phyloP scores from a whole-genome alignment of 2,888 invertebrate genomes.

The Embidobia sp. region DNA sequence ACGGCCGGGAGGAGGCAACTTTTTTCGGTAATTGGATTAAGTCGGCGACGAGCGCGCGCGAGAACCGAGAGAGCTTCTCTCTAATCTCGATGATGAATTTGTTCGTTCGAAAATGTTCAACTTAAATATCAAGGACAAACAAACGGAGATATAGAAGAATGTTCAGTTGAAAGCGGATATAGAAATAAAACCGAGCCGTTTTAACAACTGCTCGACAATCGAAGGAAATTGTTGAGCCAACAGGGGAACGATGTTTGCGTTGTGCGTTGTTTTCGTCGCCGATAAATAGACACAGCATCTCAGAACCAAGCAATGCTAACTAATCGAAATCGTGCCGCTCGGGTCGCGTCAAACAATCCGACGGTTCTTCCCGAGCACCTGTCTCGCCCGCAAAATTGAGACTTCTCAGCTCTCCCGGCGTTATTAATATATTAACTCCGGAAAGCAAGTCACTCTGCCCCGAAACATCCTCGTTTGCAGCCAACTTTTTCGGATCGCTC shows the following conservation, averaged over 20 bases:
- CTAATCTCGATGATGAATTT: conserved; percentile 30
- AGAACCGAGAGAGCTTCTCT: too few relatives aligned
- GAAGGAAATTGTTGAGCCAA: conserved; percentile 46
- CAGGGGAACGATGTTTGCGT: conserved; percentile 31
- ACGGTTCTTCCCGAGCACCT: too few relatives aligned
- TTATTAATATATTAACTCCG: too few relatives aligned
- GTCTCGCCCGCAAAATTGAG: too few relatives aligned
- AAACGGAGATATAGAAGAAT: conserved; percentile 12
- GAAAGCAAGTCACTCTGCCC: too few relatives aligned
- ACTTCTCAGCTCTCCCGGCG: too few relatives aligned
- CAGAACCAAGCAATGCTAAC: too few relatives aligned
- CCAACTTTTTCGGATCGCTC: too few relatives aligned
- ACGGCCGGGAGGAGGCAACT: not conserved
- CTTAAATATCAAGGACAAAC: conserved; percentile 25
- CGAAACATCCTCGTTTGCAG: too few relatives aligned
- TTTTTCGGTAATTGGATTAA: conserved; percentile 38
- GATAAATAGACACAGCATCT: conserved; percentile 40
- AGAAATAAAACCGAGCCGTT: conserved; percentile 41
- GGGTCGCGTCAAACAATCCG: too few relatives aligned
- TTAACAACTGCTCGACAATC: conserved; percentile 47
- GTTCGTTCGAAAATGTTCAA: conserved; percentile 12
- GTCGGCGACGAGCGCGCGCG: not conserved
- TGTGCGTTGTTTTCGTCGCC: conserved; percentile 27
- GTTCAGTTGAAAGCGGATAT: conserved; percentile 50
- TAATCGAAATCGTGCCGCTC: too few relatives aligned